Evolutionary conservation across 2,113 vertebrate genomes (phyloP), one percentile per base, ranked within the genome.

Genomic region (Melanocharis versteri): DNA sequence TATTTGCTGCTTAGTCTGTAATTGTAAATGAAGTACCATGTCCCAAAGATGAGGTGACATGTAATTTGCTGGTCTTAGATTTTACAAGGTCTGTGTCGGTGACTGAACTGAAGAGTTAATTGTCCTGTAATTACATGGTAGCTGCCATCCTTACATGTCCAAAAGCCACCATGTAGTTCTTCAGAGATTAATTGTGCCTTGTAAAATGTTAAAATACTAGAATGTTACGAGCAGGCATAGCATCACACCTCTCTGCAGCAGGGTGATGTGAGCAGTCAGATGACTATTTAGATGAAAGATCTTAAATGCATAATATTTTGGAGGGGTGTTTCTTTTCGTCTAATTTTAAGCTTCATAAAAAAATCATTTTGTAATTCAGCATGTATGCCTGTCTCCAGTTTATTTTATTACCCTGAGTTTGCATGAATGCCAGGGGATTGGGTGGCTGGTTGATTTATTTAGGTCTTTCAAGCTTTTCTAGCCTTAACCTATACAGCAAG

Each of bases 391-490:
- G 64, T 53, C 20, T 87, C 57, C 35, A 66, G 65, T 93, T 95
- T 94, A 53, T 91, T 95, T 95, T 87, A 54, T 90, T 86, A 86
- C 60, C 76, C 89, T 68, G 65, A 35, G 45, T 90, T 80, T 94
- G 92, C 54, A 30, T 88, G 61, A 75, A 73, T 78, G 56, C 85
- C 61, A 77, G 54, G 71, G 65, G 61, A 94, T 95, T 95, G 95
- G 48, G 78, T 86, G 69, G 35, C 78, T 97, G 31, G 39, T 81
- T 94, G 89, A 84, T 95, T 93, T 89, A 73, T 86, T 95, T 80
- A 75, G 18, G 44, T 75, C 80, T 92, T 94, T 84, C 51, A 73
- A 86, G 90, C 50, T 91, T 95, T 91, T 65, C 58, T 93, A 84
- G 70, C 79, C 72, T 93, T 95, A 87, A 90, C 73, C 69, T 83